These are phyloP conservation scores for Rhinichthys osculus DNA, from an alignment of 2,797 vertebrate species.

Conservation along the genomic window DNA sequence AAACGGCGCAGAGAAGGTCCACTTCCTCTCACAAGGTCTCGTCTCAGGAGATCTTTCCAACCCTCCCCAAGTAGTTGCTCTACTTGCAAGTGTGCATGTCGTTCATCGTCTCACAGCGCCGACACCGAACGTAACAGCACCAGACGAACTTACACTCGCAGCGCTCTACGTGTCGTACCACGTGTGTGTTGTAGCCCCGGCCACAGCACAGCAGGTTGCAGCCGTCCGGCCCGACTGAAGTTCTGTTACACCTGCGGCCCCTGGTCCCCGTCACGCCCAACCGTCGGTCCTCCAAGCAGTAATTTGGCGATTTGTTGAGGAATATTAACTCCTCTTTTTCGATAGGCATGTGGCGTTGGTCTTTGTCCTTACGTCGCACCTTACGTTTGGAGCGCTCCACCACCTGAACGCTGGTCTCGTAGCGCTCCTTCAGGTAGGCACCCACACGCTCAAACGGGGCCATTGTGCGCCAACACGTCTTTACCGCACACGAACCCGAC, in stretches of 20 bases:
- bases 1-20: not conserved
- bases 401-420: slow-evolving; percentile 91
- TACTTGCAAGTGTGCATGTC: slow-evolving; percentile 97
- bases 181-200: slow-evolving; percentile 94
- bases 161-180: slow-evolving; percentile 89
- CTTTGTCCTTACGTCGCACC: slow-evolving; percentile 84
- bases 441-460: slow-evolving; percentile 91
- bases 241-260: slow-evolving; percentile 91
- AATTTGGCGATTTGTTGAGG: slow-evolving; percentile 93
- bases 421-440: slow-evolving; percentile 89
- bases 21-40: not conserved
- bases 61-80: slow-evolving; percentile 5
- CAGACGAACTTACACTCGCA: slow-evolving; percentile 97
- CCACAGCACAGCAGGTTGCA: slow-evolving; percentile 97
- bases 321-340: slow-evolving; percentile 87
- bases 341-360: slow-evolving; percentile 76
- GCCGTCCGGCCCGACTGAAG: slow-evolving; percentile 84
- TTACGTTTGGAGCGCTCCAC: slow-evolving; percentile 83
- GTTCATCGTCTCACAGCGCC: slow-evolving; percentile 94
- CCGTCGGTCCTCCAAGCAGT: slow-evolving; percentile 89
- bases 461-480: slow-evolving; percentile 96
- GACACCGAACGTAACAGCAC: slow-evolving; percentile 96
- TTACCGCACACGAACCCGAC: slow-evolving; percentile 96
- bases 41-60: not conserved
- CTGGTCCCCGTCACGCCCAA: slow-evolving; percentile 87